phyloP scores from a whole-genome alignment of 2,797 vertebrate species.

The Xiphorhynchus erythropygius region DNA sequence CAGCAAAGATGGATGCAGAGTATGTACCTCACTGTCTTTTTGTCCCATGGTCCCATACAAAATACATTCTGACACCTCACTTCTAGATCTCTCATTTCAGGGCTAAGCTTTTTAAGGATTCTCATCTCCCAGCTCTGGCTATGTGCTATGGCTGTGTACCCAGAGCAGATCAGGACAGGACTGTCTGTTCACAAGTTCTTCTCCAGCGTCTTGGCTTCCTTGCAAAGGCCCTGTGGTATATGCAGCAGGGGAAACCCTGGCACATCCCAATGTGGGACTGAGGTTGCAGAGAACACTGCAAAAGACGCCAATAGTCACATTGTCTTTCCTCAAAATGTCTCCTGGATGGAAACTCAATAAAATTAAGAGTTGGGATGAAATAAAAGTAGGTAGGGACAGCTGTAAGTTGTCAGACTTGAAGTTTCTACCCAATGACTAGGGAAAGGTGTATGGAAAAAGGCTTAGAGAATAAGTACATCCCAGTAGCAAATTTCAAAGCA shows the following conservation, averaged over 20 bases:
- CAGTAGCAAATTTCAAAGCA: neutral
- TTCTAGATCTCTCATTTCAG: neutral
- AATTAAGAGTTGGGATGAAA: neutral
- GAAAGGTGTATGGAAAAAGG: neutral
- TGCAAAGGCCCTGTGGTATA: neutral
- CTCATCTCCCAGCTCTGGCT: neutral
- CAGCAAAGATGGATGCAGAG: neutral
- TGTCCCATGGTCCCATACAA: neutral
- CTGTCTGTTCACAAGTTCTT: neutral
- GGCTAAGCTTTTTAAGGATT: neutral
- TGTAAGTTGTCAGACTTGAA: neutral
- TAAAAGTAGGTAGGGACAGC: neutral
- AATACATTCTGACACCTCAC: neutral
- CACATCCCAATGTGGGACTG: accelerated
- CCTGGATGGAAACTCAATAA: neutral
- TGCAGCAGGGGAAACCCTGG: accelerated
- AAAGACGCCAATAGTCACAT: neutral
- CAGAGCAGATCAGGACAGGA: neutral
- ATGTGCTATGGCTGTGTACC: neutral
- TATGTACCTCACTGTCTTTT: neutral
- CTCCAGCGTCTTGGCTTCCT: neutral
- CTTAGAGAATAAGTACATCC: neutral
- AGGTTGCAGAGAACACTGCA: neutral
- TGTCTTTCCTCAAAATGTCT: neutral
- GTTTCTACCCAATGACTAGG: neutral